These are phyloP conservation scores for Oncorhynchus mykiss DNA, from an alignment of 2,113 vertebrate species.

Conservation along the genomic window DNA sequence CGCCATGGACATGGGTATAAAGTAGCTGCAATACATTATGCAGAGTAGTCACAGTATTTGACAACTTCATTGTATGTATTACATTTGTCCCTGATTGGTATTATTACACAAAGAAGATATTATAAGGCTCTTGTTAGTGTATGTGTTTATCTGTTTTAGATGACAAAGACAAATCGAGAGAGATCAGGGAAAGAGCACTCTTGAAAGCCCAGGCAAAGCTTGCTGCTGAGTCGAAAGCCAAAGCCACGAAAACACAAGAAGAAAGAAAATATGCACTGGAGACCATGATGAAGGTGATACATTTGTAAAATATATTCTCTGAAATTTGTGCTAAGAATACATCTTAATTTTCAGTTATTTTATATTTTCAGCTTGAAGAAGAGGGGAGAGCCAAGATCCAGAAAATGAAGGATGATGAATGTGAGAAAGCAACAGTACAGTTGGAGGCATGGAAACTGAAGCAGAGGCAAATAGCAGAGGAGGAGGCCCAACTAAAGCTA, in stretches of 20 bases:
- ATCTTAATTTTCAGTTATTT: background rate
- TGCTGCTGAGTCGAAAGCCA: slow-evolving; percentile 69
- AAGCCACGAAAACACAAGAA: slow-evolving; percentile 69
- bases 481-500: slow-evolving; percentile 40
- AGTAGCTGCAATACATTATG: background rate
- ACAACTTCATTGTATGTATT: background rate
- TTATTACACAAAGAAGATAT: background rate
- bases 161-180: slow-evolving; percentile 76
- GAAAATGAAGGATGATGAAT: slow-evolving; percentile 81
- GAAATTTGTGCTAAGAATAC: too few relatives aligned
- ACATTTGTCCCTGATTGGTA: background rate
- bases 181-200: slow-evolving; percentile 80
- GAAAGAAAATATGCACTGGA: slow-evolving; percentile 83
- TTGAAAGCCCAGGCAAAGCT: slow-evolving; percentile 79
- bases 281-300: slow-evolving; percentile 83
- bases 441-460: slow-evolving; percentile 80
- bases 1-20: too few relatives aligned
- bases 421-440: slow-evolving; percentile 75
- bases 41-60: background rate
- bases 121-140: background rate
- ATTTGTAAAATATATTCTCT: too few relatives aligned
- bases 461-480: slow-evolving; percentile 62
- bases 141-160: slow-evolving; percentile 60
- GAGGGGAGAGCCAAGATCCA: slow-evolving; percentile 82
- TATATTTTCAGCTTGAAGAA: slow-evolving; percentile 82